Evolutionary conservation across 2,888 invertebrate species (phyloP).

Genomic region (Dryobotodes eremita): DNA sequence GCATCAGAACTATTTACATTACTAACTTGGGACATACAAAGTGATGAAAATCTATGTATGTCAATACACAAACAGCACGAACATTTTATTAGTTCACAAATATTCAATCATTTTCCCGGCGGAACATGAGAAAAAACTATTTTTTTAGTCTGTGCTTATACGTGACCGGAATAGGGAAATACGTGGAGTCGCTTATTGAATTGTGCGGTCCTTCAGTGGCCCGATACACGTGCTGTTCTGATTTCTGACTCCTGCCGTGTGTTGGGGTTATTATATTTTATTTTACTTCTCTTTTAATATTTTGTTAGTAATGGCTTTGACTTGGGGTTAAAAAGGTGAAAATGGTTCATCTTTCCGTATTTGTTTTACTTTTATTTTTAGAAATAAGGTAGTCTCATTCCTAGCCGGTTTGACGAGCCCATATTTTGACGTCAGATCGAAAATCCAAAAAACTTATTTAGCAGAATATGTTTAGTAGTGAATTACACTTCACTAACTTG

Average conservation of each 20-base stretch:
- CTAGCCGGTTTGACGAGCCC: no score
- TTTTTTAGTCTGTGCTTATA: slow-evolving; percentile 57
- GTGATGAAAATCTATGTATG: background rate
- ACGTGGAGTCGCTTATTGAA: slow-evolving; percentile 57
- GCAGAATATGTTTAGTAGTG: background rate
- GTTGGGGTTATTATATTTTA: slow-evolving; percentile 7
- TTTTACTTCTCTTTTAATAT: background rate
- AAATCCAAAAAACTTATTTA: background rate
- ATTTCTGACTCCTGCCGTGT: slow-evolving; percentile 42
- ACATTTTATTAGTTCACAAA: slow-evolving; percentile 41
- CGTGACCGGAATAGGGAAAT: slow-evolving; percentile 57
- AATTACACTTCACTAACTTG: background rate
- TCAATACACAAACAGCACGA: slow-evolving; percentile 4
- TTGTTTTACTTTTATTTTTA: background rate
- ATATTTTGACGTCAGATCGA: background rate
- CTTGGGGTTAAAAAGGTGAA: background rate
- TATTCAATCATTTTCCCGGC: slow-evolving; percentile 45
- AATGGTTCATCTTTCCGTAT: background rate
- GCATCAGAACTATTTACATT: background rate
- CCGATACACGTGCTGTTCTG: slow-evolving; percentile 39
- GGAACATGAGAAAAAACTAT: slow-evolving; percentile 46
- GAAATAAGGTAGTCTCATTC: background rate
- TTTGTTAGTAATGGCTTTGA: background rate
- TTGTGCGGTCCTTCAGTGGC: slow-evolving; percentile 44
- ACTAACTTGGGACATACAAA: background rate